Evolutionary conservation across 2,797 vertebrate genomes (phyloP).

Genomic region (Sarcophilus harrisii): DNA sequence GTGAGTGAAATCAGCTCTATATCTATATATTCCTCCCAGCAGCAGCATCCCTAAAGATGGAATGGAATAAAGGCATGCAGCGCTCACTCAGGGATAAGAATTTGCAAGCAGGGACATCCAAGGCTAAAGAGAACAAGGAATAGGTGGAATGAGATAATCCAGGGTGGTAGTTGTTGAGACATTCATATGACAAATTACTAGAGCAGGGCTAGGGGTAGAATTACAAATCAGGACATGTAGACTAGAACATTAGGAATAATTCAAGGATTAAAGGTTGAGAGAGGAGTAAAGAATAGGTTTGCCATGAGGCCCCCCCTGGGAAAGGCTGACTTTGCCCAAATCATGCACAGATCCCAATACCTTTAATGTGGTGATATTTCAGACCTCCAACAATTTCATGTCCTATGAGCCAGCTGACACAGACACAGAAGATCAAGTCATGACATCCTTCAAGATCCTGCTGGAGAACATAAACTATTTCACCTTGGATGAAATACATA

Average conservation of each 20-base stretch:
- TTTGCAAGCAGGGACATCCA: background rate
- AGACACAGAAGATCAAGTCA: constrained; percentile 97
- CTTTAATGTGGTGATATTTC: constrained; percentile 95
- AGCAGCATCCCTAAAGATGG: background rate
- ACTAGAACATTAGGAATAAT: background rate
- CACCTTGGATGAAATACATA: background rate
- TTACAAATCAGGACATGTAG: background rate
- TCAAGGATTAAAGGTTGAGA: background rate
- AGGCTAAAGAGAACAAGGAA: background rate
- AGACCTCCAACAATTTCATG: constrained; percentile 99
- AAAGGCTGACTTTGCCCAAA: constrained; percentile 97
- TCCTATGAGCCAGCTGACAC: constrained; percentile 97
- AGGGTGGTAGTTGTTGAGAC: background rate
- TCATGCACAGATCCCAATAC: constrained; percentile 99
- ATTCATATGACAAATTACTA: background rate
- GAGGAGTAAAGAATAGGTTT: background rate
- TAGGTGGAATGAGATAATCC: background rate
- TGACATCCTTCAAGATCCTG: constrained; percentile 98
- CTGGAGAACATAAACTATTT: constrained; percentile 91
- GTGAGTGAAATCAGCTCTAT: background rate
- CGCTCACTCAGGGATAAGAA: background rate
- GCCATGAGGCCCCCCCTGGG: constrained; percentile 84
- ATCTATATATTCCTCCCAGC: background rate
- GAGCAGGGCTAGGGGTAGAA: background rate
- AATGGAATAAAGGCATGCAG: background rate